Evolutionary conservation across 2,888 invertebrate genomes (phyloP).

Genomic region (Kryphioiulus occultus): DNA sequence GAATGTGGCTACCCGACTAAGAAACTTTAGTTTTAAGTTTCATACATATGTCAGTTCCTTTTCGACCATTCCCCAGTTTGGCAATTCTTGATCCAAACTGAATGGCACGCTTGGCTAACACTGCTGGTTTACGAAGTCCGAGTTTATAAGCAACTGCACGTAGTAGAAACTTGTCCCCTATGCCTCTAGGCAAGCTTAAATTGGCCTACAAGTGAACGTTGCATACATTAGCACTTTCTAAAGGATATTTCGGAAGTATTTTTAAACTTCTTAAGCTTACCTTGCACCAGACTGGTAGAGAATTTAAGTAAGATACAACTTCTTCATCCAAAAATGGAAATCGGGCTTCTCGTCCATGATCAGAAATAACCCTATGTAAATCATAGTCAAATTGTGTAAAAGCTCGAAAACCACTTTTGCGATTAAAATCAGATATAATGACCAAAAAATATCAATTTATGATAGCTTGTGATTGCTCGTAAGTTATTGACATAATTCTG

Average conservation of each 20-base stretch:
- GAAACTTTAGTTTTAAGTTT: conserved; percentile 56
- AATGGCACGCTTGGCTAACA: conserved; percentile 89
- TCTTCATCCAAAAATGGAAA: conserved; percentile 73
- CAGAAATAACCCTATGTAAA: conserved; percentile 77
- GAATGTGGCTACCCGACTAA: neutral
- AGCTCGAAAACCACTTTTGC: too few relatives aligned
- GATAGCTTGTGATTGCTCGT: too few relatives aligned
- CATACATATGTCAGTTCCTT: conserved; percentile 77
- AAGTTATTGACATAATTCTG: too few relatives aligned
- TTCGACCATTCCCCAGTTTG: conserved; percentile 74
- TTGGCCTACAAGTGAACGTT: conserved; percentile 56
- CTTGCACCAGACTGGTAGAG: conserved; percentile 64
- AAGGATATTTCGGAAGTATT: neutral
- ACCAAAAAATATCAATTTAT: too few relatives aligned
- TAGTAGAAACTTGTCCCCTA: conserved; percentile 93
- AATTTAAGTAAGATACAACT: conserved; percentile 66
- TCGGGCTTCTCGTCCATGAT: conserved; percentile 73
- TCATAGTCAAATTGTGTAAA: neutral
- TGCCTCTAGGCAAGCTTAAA: conserved; percentile 72
- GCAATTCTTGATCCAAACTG: conserved; percentile 97
- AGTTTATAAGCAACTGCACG: conserved; percentile 73
- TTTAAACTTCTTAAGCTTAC: conserved; percentile 57
- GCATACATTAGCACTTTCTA: neutral
- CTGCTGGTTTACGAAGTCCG: conserved; percentile 70
- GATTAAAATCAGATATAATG: too few relatives aligned